Conservation (phyloP, 2,797 vertebrate species). For the Merluccius polli region DNA sequence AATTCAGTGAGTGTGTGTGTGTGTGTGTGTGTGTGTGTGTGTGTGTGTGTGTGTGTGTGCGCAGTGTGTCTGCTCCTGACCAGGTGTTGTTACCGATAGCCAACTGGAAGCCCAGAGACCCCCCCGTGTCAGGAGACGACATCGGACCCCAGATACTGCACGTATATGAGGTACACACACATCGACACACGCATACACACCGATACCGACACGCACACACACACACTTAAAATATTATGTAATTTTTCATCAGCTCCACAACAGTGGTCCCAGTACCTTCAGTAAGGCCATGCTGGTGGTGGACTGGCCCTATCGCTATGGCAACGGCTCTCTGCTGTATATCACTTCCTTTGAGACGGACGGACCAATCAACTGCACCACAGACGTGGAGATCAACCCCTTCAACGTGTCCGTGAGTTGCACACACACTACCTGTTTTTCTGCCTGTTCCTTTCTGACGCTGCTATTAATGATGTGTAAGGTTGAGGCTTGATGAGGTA, state of each 20-base stretch:
- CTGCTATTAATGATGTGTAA: too few species aligned
- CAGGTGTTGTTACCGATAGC: slow-evolving; percentile 92
- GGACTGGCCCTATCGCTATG: slow-evolving; percentile 83
- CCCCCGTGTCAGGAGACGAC: slow-evolving; percentile 82
- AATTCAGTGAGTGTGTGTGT: slow-evolving; percentile 15
- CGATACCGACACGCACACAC: not conserved
- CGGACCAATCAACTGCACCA: slow-evolving; percentile 92
- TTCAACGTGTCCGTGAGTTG: slow-evolving; percentile 82
- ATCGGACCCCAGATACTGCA: slow-evolving; percentile 89
- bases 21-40: slow-evolving; percentile 9
- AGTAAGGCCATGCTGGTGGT: slow-evolving; percentile 87
- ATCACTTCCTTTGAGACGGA: slow-evolving; percentile 85
- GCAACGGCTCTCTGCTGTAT: slow-evolving; percentile 84
- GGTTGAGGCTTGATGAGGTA: too few species aligned
- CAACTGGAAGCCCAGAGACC: slow-evolving; percentile 85
- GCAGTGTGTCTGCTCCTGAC: slow-evolving; percentile 84
- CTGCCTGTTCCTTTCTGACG: too few species aligned
- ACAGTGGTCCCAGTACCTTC: slow-evolving; percentile 90
- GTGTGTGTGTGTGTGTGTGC: slow-evolving; percentile 6
- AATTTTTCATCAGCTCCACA: slow-evolving; percentile 75
- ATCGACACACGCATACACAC: not conserved
- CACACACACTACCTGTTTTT: not conserved
- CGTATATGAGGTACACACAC: slow-evolving; percentile 83
- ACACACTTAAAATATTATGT: not conserved
- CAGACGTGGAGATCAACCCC: slow-evolving; percentile 84